A percentile compares a stretch with the other conserved stretches of the same genome.
Conservation (phyloP, 2,797 vertebrate species). For the Eremophila alpestris region DNA sequence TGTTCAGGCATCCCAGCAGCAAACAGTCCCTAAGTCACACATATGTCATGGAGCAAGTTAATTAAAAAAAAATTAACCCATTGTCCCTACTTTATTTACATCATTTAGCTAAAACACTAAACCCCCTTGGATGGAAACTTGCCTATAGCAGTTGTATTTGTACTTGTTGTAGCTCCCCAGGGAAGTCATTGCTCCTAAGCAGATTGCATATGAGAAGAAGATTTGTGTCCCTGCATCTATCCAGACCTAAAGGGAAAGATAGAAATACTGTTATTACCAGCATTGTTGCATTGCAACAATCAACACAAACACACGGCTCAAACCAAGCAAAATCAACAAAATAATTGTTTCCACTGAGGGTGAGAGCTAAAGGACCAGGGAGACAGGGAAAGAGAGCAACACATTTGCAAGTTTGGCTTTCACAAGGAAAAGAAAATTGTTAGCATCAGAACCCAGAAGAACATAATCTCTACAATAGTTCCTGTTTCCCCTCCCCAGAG, state of each 20-base stretch:
- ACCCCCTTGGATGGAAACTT: conserved; percentile 81
- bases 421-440: conserved; percentile 2
- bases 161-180: conserved; percentile 99
- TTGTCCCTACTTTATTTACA: conserved; percentile 85
- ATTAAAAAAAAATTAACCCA: conserved; percentile 92
- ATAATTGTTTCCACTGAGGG: conserved; percentile 14
- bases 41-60: conserved; percentile 97
- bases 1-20: conserved; percentile 99
- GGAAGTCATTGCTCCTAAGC: conserved; percentile 98
- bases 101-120: conserved; percentile 74
- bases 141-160: conserved; percentile 99
- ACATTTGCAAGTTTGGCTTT: conserved; percentile 23
- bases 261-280: neutral
- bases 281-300: neutral
- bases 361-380: neutral
- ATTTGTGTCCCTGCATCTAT: conserved; percentile 99
- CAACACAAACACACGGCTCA: neutral
- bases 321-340: conserved; percentile 12
- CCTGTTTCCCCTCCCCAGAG: conserved; percentile 7
- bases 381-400: neutral
- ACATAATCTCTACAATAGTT: neutral
- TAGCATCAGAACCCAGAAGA: conserved; percentile 14
- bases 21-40: conserved; percentile 99
- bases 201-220: conserved; percentile 99
- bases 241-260: conserved; percentile 85